A percentile compares a stretch with the other conserved stretches of the same genome.
These are phyloP conservation scores for Podiceps cristatus DNA, from an alignment of 2,113 vertebrate genomes.

Conservation along the genomic window DNA sequence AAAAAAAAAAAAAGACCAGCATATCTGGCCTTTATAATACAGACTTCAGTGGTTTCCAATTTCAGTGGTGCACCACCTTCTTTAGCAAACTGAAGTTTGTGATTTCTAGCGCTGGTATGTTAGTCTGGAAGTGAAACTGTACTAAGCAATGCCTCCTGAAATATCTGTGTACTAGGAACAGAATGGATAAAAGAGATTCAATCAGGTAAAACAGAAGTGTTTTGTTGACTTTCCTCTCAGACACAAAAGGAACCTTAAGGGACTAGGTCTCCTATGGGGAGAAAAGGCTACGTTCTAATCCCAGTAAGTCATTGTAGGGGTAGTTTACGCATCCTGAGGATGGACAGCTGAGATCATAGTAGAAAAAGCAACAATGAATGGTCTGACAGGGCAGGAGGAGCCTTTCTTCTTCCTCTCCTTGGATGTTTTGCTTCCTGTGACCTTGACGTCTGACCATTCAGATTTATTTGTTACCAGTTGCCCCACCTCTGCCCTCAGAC, in stretches of 20 bases:
- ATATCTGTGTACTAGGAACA: background rate
- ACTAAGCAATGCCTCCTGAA: background rate
- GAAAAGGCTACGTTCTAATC: background rate
- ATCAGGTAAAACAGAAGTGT: background rate
- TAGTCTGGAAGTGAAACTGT: background rate
- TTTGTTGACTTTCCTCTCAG: background rate
- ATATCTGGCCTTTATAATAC: background rate
- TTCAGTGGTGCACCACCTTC: background rate
- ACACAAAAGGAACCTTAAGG: background rate
- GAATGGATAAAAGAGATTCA: background rate
- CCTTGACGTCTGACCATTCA: background rate
- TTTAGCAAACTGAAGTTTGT: background rate
- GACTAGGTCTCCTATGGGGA: background rate
- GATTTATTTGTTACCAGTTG: background rate
- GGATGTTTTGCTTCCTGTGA: constrained; percentile 34
- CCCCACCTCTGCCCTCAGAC: constrained; percentile 7
- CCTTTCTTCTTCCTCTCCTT: background rate
- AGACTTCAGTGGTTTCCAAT: background rate
- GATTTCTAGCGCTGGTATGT: background rate
- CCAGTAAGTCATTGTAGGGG: background rate
- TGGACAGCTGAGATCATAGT: background rate
- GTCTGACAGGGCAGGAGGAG: background rate
- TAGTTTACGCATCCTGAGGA: background rate
- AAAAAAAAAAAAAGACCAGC: background rate
- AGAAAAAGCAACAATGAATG: background rate